Percentiles rank a stretch among this genome's conserved stretches.
Evolutionary conservation across 2,888 invertebrate genomes (phyloP).

Genomic region (Hyposoter didymator): DNA sequence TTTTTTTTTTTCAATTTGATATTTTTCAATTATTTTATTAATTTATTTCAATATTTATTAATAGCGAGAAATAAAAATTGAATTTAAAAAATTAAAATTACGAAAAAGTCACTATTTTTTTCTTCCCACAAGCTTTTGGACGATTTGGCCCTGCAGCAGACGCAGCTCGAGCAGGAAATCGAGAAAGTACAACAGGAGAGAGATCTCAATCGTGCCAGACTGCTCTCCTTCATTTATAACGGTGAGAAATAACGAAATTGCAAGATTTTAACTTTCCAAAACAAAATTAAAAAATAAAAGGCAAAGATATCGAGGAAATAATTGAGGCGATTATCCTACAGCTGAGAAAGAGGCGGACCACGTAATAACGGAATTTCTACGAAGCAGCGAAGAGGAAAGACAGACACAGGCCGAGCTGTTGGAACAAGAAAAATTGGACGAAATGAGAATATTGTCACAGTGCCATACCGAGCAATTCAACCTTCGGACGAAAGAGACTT

Average conservation of each 20-base stretch:
- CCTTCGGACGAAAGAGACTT: constrained; percentile 88
- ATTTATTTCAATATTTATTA: no score
- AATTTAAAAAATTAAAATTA: not conserved
- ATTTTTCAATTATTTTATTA: no score
- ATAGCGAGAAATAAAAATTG: constrained; percentile 10
- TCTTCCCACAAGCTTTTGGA: constrained; percentile 84
- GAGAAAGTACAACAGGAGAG: constrained; percentile 89
- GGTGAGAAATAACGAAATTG: constrained; percentile 69
- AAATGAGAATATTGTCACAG: constrained; percentile 88
- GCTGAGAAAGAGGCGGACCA: constrained; percentile 89
- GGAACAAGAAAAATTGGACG: constrained; percentile 89
- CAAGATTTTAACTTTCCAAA: not conserved
- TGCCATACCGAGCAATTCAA: constrained; percentile 84
- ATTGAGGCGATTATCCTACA: constrained; percentile 75
- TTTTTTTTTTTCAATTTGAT: no score
- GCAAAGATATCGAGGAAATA: not conserved
- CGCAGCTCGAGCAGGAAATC: constrained; percentile 88
- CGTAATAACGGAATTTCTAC: constrained; percentile 88
- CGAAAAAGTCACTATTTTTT: constrained; percentile 61
- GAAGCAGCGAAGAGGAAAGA: constrained; percentile 87
- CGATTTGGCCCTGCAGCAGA: constrained; percentile 87
- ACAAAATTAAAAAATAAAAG: not conserved
- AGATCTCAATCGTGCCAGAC: constrained; percentile 84
- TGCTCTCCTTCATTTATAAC: constrained; percentile 79
- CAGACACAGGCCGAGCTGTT: constrained; percentile 86